Percentiles rank a stretch among this genome's conserved stretches.
phyloP scores from a whole-genome alignment of 2,113 vertebrate species.

The Syngnathoides biaculeatus region DNA sequence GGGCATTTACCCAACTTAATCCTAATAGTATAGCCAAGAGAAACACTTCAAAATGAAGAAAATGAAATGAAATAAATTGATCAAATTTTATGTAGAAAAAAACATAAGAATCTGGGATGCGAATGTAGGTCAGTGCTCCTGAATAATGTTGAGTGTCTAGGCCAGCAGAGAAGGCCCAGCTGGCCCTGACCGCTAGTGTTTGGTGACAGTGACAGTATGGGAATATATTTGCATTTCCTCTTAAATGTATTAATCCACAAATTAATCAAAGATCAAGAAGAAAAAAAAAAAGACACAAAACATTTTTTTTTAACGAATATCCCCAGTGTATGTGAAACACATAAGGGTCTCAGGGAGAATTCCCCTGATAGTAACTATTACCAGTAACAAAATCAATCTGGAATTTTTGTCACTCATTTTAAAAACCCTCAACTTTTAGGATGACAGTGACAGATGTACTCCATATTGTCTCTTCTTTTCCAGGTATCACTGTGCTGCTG shows the following conservation, averaged over 20 bases:
- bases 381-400: conserved; percentile 25
- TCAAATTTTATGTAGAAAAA: not conserved
- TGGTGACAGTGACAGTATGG: conserved; percentile 50
- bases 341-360: not conserved
- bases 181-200: conserved; percentile 16
- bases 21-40: not conserved
- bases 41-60: not conserved
- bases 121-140: not conserved
- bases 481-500: conserved; percentile 87
- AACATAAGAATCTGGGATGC: not conserved
- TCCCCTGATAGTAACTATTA: conserved; percentile 1
- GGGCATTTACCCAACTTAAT: too few relatives aligned
- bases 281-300: not conserved
- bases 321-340: not conserved
- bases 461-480: conserved; percentile 6
- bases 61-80: not conserved
- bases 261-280: not conserved
- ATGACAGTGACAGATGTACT: not conserved
- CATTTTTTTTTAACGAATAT: not conserved
- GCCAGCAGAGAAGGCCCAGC: not conserved
- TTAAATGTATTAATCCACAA: not conserved
- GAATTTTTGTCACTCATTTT: conserved; percentile 2
- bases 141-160: not conserved
- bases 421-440: not conserved
- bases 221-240: not conserved